Conservation (phyloP, 2,888 invertebrate genomes). For the Neoaliturus tenellus region DNA sequence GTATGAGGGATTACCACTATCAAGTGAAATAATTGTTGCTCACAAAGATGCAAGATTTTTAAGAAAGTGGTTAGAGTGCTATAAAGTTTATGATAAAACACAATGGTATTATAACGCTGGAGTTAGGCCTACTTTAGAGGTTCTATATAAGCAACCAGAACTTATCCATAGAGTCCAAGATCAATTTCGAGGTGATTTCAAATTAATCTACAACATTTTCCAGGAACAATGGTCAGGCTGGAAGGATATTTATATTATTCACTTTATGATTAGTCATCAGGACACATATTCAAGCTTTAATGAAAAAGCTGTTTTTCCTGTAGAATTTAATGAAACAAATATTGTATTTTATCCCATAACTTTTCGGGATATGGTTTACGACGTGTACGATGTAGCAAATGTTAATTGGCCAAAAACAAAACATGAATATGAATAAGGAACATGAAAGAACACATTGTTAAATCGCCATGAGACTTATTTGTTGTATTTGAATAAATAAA, state of each 20-base stretch:
- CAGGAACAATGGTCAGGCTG: conserved; percentile 44
- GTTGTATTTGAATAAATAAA: too few species aligned
- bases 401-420: background rate
- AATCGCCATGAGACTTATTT: too few species aligned
- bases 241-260: conserved; percentile 33
- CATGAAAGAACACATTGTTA: too few species aligned
- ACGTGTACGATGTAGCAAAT: conserved; percentile 13
- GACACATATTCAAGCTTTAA: background rate
- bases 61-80: background rate
- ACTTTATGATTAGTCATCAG: background rate
- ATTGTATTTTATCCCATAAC: conserved; percentile 50
- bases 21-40: conserved; percentile 64
- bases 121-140: conserved; percentile 69
- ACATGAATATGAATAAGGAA: too few species aligned
- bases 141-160: conserved; percentile 69
- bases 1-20: conserved; percentile 61
- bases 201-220: conserved; percentile 24
- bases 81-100: conserved; percentile 64
- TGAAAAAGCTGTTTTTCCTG: conserved; percentile 54
- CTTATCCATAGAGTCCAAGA: conserved; percentile 70
- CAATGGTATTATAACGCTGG: conserved; percentile 72
- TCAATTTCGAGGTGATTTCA: conserved; percentile 70
- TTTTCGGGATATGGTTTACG: conserved; percentile 59
- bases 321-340: conserved; percentile 55
- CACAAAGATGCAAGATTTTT: conserved; percentile 68